Conservation (phyloP, 2,888 invertebrate genomes). For the Amiota mariae region DNA sequence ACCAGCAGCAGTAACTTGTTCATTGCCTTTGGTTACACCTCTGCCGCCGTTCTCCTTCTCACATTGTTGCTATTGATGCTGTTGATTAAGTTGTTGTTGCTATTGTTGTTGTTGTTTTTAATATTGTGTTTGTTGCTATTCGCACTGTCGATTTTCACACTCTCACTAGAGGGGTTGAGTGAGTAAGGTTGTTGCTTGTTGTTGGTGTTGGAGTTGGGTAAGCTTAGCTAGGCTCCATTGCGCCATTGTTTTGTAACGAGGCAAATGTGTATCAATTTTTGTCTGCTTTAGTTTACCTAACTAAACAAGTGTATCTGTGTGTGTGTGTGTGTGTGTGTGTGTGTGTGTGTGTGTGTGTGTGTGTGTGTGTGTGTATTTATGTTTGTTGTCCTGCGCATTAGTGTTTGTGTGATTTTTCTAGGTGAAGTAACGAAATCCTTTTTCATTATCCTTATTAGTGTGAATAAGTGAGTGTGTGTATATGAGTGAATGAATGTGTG, state of each 20-base stretch:
- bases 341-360: slow-evolving; percentile 30
- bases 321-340: slow-evolving; percentile 33
- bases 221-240: neutral
- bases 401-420: slow-evolving; percentile 6
- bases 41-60: neutral
- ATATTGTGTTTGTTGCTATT: neutral
- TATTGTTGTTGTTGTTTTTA: no score
- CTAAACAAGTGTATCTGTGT: slow-evolving; percentile 9
- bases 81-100: neutral
- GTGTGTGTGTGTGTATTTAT: slow-evolving; percentile 35
- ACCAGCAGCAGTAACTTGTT: no score
- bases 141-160: neutral
- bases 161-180: no score
- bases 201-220: neutral
- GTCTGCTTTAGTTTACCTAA: slow-evolving; percentile 15
- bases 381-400: slow-evolving; percentile 31
- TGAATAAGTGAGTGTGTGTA: slow-evolving; percentile 30
- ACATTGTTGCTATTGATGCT: neutral
- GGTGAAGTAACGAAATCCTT: neutral
- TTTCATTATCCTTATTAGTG: slow-evolving; percentile 9
- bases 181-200: no score
- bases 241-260: slow-evolving; percentile 5
- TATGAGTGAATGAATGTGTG: neutral
- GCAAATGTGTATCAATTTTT: slow-evolving; percentile 35
- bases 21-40: no score